Percentiles rank a stretch among this genome's conserved stretches.
Evolutionary conservation across 2,797 vertebrate species (phyloP).

Genomic region (Rhinichthys osculus): DNA sequence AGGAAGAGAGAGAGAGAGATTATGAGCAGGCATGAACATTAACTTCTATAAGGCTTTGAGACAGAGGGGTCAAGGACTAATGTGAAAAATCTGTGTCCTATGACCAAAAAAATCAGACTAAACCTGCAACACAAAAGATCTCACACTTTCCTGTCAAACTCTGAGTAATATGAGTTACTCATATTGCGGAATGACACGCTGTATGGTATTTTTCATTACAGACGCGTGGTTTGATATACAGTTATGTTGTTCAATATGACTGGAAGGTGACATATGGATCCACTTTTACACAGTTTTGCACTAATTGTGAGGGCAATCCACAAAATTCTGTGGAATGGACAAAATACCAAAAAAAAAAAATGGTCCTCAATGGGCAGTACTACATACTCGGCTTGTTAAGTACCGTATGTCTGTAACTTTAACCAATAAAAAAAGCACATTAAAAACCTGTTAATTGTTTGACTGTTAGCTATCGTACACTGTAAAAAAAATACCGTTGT

Average conservation of each 20-base stretch:
- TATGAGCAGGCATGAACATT: constrained; percentile 58
- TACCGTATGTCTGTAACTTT: not conserved
- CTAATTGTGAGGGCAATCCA: not conserved
- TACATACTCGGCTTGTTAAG: not conserved
- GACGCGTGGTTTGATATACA: constrained; percentile 71
- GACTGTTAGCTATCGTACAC: too few species aligned
- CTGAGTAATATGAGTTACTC: not conserved
- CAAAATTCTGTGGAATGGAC: not conserved
- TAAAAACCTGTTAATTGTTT: not conserved
- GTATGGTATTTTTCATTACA: constrained; percentile 73
- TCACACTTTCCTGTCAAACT: constrained; percentile 26
- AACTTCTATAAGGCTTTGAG: constrained; percentile 12
- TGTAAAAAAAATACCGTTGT: too few species aligned
- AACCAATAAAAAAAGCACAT: not conserved
- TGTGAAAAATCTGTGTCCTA: constrained; percentile 67
- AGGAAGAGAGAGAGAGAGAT: constrained; percentile 6
- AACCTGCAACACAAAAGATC: constrained; percentile 53
- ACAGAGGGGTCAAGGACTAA: constrained; percentile 49
- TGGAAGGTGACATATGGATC: constrained; percentile 38
- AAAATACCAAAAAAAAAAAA: not conserved
- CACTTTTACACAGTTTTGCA: constrained; percentile 9
- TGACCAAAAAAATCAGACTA: constrained; percentile 60
- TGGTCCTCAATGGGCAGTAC: not conserved
- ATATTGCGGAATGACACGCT: not conserved
- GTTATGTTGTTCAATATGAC: constrained; percentile 56